Evolutionary conservation across 1,140 invertebrate species (phyloP), one percentile per base, ranked within the genome.

Genomic region (Gryllus bimaculatus): DNA sequence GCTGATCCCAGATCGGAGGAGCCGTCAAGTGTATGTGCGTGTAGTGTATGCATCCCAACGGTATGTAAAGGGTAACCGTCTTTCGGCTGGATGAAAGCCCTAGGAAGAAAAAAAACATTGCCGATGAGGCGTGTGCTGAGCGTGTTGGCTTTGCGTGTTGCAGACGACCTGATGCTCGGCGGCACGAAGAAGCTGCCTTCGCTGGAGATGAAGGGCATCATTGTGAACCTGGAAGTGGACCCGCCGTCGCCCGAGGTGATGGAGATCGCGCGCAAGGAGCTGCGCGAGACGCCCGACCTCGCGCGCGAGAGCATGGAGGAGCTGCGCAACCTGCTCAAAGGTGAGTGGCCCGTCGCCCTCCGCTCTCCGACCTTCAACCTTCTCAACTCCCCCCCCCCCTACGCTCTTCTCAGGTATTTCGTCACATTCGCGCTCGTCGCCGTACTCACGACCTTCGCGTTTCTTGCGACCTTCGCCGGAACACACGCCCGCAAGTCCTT

Each of bases 231-330:
- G 77, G 93, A 95, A 83, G 82, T 94, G 15, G 78, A 76, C 0
- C 88, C 90, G 21, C 88, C 91, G 0, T 83, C 84, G 10, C 84
- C 89, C 8, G 90, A 92, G 76, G 84, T 91, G 10, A 85, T 88
- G 21, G 92, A 94, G 84, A 88, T 94, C n/a, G 93, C 93, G 0
- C 86, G 86, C 15, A 90, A 88, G 78, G 93, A 95, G 82, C 87
- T 95, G 0, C 85, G 93, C 1, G 93, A 95, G 84, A 89, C 89
- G 0, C 90, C 92, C 0, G 93, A 94, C 73, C 81, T 90, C 1
- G 86, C 89, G 20, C 88, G 89, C 81, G 87, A 92, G 77, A 89
- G 90, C n/a, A 83, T 91, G 0, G 86, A 86, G 48, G 88, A 91
- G 81, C 85, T 95, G 0, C 89, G 86, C 80, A 89, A 90, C 81